A percentile compares a stretch with the other conserved stretches of the same genome.
Conservation (phyloP, 92 coral and sea anemone species). For the Paramuricea clavata region DNA sequence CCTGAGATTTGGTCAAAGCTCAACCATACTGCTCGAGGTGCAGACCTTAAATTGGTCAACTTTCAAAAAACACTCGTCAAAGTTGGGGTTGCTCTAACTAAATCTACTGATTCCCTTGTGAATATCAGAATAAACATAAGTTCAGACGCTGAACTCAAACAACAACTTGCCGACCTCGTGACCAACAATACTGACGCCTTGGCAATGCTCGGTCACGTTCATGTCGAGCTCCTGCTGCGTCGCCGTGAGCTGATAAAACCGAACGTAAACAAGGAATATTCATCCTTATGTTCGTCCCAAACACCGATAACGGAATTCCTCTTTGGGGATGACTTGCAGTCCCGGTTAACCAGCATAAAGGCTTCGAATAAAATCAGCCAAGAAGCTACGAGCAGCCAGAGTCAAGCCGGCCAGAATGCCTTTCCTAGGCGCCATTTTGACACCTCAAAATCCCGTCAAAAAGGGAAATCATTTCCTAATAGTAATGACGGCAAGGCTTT, state of each 20-base stretch:
- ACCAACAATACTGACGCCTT: conserved; percentile 44
- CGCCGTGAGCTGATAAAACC: conserved; percentile 55
- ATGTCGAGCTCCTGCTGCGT: conserved; percentile 20
- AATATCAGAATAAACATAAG: neutral
- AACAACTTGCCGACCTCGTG: conserved; percentile 53
- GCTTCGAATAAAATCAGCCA: conserved; percentile 11
- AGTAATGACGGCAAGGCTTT: too few species aligned
- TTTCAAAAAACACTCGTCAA: conserved; percentile 22
- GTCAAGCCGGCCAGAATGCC: neutral
- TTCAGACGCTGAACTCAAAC: too few species aligned
- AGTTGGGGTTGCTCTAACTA: conserved; percentile 32
- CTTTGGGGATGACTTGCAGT: conserved; percentile 58
- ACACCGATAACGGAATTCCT: conserved; percentile 48
- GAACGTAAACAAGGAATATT: conserved; percentile 50
- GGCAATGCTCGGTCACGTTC: conserved; percentile 52
- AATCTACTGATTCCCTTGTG: conserved; percentile 3
- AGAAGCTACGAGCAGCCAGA: neutral
- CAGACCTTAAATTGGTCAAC: conserved; percentile 11
- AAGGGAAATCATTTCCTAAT: too few species aligned
- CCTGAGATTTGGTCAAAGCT: conserved; percentile 56
- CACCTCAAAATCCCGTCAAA: too few species aligned
- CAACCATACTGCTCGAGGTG: conserved; percentile 5
- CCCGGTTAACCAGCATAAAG: conserved; percentile 42
- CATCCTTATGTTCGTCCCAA: conserved; percentile 35
- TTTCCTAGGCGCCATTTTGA: too few species aligned